Base-by-base conservation (phyloP, 2,888 invertebrate genomes). In the Biston betularia region DNA sequence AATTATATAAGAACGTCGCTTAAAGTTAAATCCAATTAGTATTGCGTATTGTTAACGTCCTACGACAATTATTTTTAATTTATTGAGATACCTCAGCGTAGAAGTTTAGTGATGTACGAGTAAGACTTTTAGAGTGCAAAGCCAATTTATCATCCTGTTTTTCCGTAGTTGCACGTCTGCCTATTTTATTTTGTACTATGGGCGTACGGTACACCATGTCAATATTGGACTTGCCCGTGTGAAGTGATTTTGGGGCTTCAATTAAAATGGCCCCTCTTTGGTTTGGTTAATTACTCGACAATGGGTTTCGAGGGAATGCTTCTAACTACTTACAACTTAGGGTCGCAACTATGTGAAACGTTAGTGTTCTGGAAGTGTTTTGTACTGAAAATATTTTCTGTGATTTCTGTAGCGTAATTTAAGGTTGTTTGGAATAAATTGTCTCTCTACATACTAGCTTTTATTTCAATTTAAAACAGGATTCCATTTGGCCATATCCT, bases 141-240 rank as follows among this genome's bases (percentile, higher is more conserved):
- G 3, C 24, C 24, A 24, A 24, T 48, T 14, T 48, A 35, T 10
- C 33, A 34, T 49, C 24, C 33, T 12, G 6, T 8, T 40, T 0
- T 40, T 24, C 33, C 7, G 3, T 42, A 54, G 42, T 42, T 24
- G 33, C 33, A n/a, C 54, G 40, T 58, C 58, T 58, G 58, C 49
- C 4, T 35, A 24, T 15, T 6, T n/a, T 53, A 35, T 14, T 61
- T 45, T 61, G 53, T 12, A 59, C 44, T 57, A 73, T 74, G 79
- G 79, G 75, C 76, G 73, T 61, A 71, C 73, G 63, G 74, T 62
- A 74, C 74, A 69, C 75, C 70, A 73, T 79, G 79, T 76, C 79
- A 82, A 82, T 85, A 83, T 79, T 81, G 75, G 80, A 77, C 74
- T 71, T 59, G 52, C 61, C 61, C 57, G 70, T 70, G 67, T 59